These are phyloP conservation scores for Ylistrum balloti DNA, from an alignment of 1,140 invertebrate species.

Conservation along the genomic window DNA sequence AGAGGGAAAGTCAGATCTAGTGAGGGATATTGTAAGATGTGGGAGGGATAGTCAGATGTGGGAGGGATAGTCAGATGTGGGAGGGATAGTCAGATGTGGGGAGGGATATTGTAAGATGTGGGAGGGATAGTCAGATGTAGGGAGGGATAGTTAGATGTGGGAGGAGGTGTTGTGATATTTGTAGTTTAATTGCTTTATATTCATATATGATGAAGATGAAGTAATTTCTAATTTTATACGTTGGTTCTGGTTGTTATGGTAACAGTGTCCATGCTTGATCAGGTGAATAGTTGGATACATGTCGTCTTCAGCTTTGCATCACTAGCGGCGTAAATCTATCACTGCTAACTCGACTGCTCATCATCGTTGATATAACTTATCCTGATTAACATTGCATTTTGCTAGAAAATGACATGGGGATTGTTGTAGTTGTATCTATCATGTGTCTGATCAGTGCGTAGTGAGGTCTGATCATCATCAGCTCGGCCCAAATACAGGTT, in stretches of 20 bases:
- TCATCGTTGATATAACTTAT: neutral
- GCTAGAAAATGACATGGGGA: slow-evolving; percentile 16
- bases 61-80: too few species aligned
- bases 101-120: too few species aligned
- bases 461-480: neutral
- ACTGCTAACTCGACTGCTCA: neutral
- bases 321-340: neutral
- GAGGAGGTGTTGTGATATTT: neutral
- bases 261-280: slow-evolving; percentile 7
- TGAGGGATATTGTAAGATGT: too few species aligned
- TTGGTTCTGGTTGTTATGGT: neutral
- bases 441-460: neutral
- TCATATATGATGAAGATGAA: too few species aligned
- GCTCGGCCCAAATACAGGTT: neutral
- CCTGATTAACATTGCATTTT: slow-evolving; percentile 33
- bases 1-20: too few species aligned
- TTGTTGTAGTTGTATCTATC: neutral
- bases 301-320: neutral
- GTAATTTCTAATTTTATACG: too few species aligned
- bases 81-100: too few species aligned
- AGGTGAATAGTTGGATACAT: neutral
- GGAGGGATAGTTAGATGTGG: neutral
- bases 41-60: too few species aligned
- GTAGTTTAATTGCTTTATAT: neutral
- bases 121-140: neutral